phyloP scores from a whole-genome alignment of 2,797 vertebrate genomes.

The Chelidonichthys spinosus region DNA sequence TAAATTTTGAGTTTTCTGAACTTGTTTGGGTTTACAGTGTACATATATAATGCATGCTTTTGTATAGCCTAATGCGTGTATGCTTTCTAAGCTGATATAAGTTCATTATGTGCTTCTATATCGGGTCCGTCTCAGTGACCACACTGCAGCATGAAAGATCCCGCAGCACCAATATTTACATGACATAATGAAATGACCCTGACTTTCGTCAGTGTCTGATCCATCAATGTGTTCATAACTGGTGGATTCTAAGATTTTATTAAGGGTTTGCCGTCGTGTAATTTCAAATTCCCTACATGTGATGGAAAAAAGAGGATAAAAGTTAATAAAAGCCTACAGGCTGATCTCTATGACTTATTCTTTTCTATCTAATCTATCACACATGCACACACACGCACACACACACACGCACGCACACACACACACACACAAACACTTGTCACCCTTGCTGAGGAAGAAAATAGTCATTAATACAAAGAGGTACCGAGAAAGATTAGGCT shows the following conservation, averaged over 20 bases:
- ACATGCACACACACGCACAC: background rate
- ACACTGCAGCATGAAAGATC: background rate
- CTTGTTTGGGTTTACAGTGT: no score
- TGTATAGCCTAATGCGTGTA: background rate
- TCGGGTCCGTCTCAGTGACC: background rate
- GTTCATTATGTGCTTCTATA: background rate
- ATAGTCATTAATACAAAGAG: conserved; percentile 51
- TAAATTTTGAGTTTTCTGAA: no score
- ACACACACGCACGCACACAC: conserved; percentile 15
- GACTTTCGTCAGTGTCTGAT: background rate
- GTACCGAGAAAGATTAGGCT: conserved; percentile 48
- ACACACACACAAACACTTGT: conserved; percentile 19
- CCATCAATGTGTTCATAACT: background rate
- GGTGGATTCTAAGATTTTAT: background rate
- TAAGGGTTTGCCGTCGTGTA: conserved; percentile 5
- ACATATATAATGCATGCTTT: no score
- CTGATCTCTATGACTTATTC: conserved; percentile 11
- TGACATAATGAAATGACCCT: background rate
- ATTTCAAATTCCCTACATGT: background rate
- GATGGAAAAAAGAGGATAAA: conserved; percentile 2
- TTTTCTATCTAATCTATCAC: conserved; percentile 34
- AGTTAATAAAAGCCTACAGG: conserved; percentile 5
- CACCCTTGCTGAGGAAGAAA: conserved; percentile 35
- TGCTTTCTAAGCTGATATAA: background rate
- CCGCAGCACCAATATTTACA: background rate